Conservation (phyloP, 2,113 vertebrate species). For the Periophthalmus modestus region DNA sequence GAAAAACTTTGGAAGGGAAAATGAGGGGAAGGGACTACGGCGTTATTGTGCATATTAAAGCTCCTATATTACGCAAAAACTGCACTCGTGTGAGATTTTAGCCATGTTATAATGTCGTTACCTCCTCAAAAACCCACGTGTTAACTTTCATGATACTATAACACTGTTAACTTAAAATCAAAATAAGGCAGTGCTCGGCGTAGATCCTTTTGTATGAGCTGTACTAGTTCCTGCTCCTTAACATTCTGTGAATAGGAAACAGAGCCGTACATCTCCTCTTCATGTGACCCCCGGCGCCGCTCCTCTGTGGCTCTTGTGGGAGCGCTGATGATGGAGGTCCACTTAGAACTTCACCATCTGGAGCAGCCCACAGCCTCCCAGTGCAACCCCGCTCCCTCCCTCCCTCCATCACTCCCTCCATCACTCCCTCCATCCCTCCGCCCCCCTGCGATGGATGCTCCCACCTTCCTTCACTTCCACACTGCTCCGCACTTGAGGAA, state of each 20-base stretch:
- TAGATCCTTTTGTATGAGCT: neutral
- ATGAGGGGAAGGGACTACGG: no score
- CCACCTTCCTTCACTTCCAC: conserved; percentile 48
- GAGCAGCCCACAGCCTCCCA: conserved; percentile 36
- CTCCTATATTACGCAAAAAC: no score
- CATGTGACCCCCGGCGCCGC: conserved; percentile 28
- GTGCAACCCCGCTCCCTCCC: conserved; percentile 3
- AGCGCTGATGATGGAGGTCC: conserved; percentile 50
- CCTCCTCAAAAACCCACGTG: no score
- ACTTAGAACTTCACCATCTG: conserved; percentile 56
- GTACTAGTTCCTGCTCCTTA: neutral
- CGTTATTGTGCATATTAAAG: no score
- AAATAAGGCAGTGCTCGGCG: no score
- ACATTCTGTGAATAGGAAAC: neutral
- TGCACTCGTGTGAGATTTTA: no score
- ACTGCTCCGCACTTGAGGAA: conserved; percentile 14
- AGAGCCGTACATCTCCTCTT: neutral
- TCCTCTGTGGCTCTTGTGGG: conserved; percentile 29
- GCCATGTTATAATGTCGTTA: no score
- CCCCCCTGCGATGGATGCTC: neutral
- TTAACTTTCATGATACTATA: no score
- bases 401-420: conserved; percentile 5
- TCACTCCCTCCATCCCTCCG: neutral
- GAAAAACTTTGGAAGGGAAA: no score
- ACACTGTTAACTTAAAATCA: no score